Percentiles rank a stretch among this genome's conserved stretches.
phyloP scores from a whole-genome alignment of 2,113 vertebrate species.

The Carassius carassius region DNA sequence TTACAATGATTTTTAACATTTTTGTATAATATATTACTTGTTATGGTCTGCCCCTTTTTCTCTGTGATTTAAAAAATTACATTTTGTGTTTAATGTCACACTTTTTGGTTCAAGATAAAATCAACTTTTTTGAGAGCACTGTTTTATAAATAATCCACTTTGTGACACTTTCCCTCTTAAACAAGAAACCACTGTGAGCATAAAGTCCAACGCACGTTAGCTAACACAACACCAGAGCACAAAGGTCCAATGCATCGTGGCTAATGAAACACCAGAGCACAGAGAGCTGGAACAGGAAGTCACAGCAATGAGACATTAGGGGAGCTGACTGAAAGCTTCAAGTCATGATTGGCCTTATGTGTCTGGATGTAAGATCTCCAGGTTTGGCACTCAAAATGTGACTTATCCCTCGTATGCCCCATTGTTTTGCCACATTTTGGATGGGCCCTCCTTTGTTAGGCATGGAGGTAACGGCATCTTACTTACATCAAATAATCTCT shows the following conservation, averaged over 20 bases:
- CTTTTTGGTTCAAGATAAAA: slow-evolving; percentile 39
- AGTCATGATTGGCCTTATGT: slow-evolving; percentile 74
- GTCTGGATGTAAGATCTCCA: slow-evolving; percentile 55
- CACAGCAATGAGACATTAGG: slow-evolving; percentile 52
- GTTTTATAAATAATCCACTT: slow-evolving; percentile 78
- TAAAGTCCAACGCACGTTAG: slow-evolving; percentile 77
- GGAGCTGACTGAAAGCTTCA: slow-evolving; percentile 56
- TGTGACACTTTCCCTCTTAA: slow-evolving; percentile 75
- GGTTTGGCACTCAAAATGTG: slow-evolving; percentile 89
- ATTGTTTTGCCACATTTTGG: slow-evolving; percentile 99
- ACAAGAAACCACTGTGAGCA: slow-evolving; percentile 61
- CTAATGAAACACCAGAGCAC: slow-evolving; percentile 67
- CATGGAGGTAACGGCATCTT: slow-evolving; percentile 95
- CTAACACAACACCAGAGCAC: slow-evolving; percentile 81
- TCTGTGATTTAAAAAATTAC: no score
- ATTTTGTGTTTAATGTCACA: neutral
- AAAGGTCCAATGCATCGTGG: slow-evolving; percentile 70
- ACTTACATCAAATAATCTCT: slow-evolving; percentile 99
- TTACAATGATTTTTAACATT: no score
- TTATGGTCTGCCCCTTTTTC: no score
- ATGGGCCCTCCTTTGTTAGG: slow-evolving; percentile 86
- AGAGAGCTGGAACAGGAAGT: slow-evolving; percentile 50
- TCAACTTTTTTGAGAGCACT: slow-evolving; percentile 77
- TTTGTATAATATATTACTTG: no score
- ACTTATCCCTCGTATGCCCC: slow-evolving; percentile 97